Evolutionary conservation across 2,113 vertebrate species (phyloP), one percentile per base, ranked within the genome.

Genomic region (Dicerorhinus sumatrensis): DNA sequence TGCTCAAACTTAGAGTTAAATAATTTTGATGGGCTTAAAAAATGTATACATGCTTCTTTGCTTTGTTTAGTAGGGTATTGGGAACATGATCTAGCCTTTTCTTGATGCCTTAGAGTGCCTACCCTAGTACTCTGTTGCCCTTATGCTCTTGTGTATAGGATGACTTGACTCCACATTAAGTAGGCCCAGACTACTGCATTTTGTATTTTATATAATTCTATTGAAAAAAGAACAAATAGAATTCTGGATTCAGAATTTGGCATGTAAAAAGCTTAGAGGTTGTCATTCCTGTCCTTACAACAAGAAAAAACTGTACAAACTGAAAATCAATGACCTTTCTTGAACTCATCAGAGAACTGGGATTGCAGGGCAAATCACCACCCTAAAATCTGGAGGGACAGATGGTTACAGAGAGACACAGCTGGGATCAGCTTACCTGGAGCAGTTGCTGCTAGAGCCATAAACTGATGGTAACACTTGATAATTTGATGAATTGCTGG

Each of bases 1-100:
- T 87, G 39, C 56, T 54, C 69, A 94, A 94, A 63, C 18, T 83
- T 72, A 54, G 77, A 54, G 20, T 88, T 73, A 67, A 97, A 56
- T 62, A 21, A 79, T 92, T 91, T 39, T 84, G n/a, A 76, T 67
- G 29, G 31, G 25, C 62, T 88, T 97, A 23, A 60, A 60, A 63
- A 79, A 29, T 14, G 13, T 56, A 70, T 21, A 12, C 4, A 63
- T 48, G 27, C 25, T 72, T 88, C 39, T 81, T 91, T 31, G 36
- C 16, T 96, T 91, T 76, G 18, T n/a, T 76, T 36, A 62, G 14
- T 46, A 73, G 39, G 39, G 12, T 54, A 58, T 76, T 70, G 88
- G 86, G 60, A 92, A 63, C 3, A 36, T 25, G 20, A 70, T 8
- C 76, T 91, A 51, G n/a, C n/a, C 20, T 95, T 95, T 94, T 69